These are phyloP conservation scores for Rhincodon typus DNA, from an alignment of 2,797 vertebrate genomes.

Conservation along the genomic window DNA sequence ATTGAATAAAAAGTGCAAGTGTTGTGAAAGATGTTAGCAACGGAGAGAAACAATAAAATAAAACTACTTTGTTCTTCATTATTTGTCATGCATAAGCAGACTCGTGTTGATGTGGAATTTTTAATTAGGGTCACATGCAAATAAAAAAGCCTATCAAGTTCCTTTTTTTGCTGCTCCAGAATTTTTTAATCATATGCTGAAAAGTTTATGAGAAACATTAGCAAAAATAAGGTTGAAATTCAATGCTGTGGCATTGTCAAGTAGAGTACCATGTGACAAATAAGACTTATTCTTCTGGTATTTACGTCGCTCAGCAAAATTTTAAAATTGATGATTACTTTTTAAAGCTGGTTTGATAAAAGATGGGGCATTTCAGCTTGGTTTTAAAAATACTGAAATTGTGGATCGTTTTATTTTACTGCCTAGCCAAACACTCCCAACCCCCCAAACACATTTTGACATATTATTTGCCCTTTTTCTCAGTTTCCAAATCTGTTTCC, in stretches of 20 bases:
- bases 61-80: conserved; percentile 45
- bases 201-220: conserved; percentile 80
- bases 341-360: not conserved
- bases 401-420: not conserved
- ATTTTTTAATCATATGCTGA: conserved; percentile 76
- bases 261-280: conserved; percentile 49
- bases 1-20: conserved; percentile 60
- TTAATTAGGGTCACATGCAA: conserved; percentile 74
- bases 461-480: not conserved
- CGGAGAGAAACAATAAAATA: conserved; percentile 31
- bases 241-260: conserved; percentile 71
- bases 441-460: not conserved
- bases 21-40: conserved; percentile 46
- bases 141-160: conserved; percentile 68
- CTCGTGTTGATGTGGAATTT: conserved; percentile 68
- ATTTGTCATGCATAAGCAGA: conserved; percentile 54
- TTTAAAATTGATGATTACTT: not conserved
- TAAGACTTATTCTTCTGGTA: not conserved
- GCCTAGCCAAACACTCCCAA: not conserved
- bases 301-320: not conserved
- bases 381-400: not conserved
- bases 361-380: not conserved
- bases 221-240: conserved; percentile 76
- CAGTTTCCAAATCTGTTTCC: not conserved
- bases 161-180: conserved; percentile 74